Percentiles rank a stretch among this genome's conserved stretches.
Evolutionary conservation across 2,797 vertebrate species (phyloP).

Genomic region (Hoplostethus mediterraneus): DNA sequence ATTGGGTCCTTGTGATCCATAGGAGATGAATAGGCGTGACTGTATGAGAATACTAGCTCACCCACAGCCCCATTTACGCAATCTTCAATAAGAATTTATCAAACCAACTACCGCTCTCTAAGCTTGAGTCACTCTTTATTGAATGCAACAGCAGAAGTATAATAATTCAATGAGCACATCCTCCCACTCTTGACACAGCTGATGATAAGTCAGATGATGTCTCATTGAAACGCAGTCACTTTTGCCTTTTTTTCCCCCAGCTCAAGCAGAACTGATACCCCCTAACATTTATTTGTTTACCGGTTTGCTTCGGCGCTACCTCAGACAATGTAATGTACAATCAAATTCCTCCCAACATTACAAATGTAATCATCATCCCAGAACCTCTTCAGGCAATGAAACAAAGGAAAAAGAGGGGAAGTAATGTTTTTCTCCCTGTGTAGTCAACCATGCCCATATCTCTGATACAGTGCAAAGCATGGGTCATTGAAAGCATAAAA

Average conservation of each 20-base stretch:
- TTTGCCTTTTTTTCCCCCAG: conserved; percentile 14
- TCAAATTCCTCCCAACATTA: conserved; percentile 32
- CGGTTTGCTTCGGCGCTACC: conserved; percentile 16
- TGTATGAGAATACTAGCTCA: conserved; percentile 44
- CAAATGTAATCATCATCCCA: conserved; percentile 26
- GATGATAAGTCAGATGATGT: conserved; percentile 58
- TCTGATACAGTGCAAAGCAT: conserved; percentile 67
- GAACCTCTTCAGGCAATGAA: conserved; percentile 31
- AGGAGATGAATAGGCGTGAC: conserved; percentile 50
- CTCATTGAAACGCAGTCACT: conserved; percentile 50
- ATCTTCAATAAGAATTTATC: conserved; percentile 70
- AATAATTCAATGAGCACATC: conserved; percentile 65
- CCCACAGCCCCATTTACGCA: conserved; percentile 49
- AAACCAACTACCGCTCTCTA: conserved; percentile 49
- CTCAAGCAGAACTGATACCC: conserved; percentile 47
- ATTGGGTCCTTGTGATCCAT: conserved; percentile 47
- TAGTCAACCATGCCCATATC: conserved; percentile 55
- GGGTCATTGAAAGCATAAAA: conserved; percentile 74
- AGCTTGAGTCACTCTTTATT: conserved; percentile 60
- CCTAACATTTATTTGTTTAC: conserved; percentile 48
- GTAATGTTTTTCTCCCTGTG: conserved; percentile 50
- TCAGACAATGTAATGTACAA: conserved; percentile 21
- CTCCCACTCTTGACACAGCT: conserved; percentile 53
- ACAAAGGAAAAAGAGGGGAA: conserved; percentile 23
- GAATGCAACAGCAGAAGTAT: conserved; percentile 60